Base-by-base conservation (phyloP, 2,113 vertebrate species). In the Hippocampus abdominalis region DNA sequence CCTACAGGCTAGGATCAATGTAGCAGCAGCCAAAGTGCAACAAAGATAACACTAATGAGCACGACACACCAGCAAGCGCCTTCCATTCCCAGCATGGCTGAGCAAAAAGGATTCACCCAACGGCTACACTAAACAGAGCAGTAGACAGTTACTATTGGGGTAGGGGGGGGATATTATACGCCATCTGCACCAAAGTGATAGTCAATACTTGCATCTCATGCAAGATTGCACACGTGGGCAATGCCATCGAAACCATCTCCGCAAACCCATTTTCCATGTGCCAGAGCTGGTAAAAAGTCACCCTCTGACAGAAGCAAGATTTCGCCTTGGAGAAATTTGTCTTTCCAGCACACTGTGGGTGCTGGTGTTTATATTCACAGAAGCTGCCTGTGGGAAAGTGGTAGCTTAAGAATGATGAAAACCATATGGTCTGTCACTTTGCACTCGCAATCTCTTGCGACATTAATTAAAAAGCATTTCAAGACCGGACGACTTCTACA, bases 221-320 rank as follows among this genome's bases (percentile, higher is more conserved):
- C 78, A 74, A 72, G 70, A 83, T 69, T 78, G 65, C 77, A 81
- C 73, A 82, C 64, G 79, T 71, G 77, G 67, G 70, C 78, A 72
- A 71, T 81, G 71, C 73, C 82, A 76, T 59, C 68, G 66, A 76
- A 83, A 61, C 70, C 46, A 59, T 76, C 75, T 81, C 70, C 59
- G 76, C 60, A 59, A 76, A 80, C 16, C 59, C 57, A 73, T 68
- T 79, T 78, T 70, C 63, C 29, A 74, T 74, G 59, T 82, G 77
- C 81, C 71, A 78, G 80, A 83, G 79, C 85, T 77, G 67, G 77
- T 74, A 73, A 82, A 80, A 87, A 84, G 80, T 82, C 71, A 80
- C 68, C 74, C 76, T 81, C 53, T 76, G 81, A 80, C 75, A 68
- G 77, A 29, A 36, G 73, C 8, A 53, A 53, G 71, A 83, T 83